These are phyloP conservation scores for Eumaeus atala DNA, from an alignment of 1,140 invertebrate genomes.

Conservation along the genomic window DNA sequence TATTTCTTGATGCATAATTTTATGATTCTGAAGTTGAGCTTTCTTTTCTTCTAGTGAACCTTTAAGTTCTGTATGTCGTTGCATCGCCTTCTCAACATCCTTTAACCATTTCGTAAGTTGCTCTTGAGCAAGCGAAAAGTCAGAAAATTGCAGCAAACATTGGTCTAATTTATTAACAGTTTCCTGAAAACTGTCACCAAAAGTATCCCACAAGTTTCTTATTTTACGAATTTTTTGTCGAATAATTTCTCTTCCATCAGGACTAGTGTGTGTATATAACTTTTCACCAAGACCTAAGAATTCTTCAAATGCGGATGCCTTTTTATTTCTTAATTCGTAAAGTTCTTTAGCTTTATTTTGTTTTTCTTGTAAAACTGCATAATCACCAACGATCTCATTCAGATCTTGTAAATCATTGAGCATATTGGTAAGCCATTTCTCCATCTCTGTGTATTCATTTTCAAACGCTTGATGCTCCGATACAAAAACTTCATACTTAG, in stretches of 20 bases:
- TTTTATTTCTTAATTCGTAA: constrained; percentile 85
- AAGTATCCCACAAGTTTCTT: constrained; percentile 89
- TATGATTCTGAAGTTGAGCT: constrained; percentile 94
- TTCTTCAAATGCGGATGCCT: constrained; percentile 88
- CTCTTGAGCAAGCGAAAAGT: constrained; percentile 90
- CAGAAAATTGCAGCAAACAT: constrained; percentile 91
- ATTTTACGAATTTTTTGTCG: constrained; percentile 90
- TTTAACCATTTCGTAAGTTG: constrained; percentile 94
- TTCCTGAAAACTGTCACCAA: constrained; percentile 87
- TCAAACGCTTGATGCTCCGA: constrained; percentile 91
- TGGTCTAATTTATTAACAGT: constrained; percentile 89
- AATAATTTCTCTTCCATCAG: constrained; percentile 93
- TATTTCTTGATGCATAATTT: constrained; percentile 96
- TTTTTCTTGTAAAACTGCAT: constrained; percentile 87
- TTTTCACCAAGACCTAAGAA: constrained; percentile 93
- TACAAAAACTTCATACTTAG: constrained; percentile 87
- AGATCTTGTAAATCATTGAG: constrained; percentile 83
- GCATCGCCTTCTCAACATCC: constrained; percentile 93
- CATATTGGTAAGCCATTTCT: constrained; percentile 83
- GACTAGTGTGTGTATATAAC: constrained; percentile 93
- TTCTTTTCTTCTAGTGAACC: constrained; percentile 94
- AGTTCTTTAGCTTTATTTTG: constrained; percentile 89
- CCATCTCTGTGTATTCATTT: constrained; percentile 83
- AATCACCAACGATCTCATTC: constrained; percentile 91
- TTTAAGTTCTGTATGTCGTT: constrained; percentile 92